A percentile compares a stretch with the other conserved stretches of the same genome.
phyloP scores from a whole-genome alignment of 2,797 vertebrate genomes.

The Sebastes diploproa region DNA sequence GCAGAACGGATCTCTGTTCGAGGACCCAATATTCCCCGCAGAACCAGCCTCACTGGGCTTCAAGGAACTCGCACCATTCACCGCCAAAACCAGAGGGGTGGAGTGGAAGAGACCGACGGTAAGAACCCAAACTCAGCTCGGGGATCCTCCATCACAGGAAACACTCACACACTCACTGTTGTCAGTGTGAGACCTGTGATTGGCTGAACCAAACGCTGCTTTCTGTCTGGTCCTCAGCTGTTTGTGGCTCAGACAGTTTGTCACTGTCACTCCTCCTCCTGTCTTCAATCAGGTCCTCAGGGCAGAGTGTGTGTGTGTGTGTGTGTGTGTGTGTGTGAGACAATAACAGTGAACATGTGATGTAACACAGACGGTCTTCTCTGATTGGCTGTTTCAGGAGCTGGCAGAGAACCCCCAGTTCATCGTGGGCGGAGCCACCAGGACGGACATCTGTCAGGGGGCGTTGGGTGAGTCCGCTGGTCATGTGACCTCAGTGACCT shows the following conservation, averaged over 20 bases:
- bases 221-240: not conserved
- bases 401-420: constrained; percentile 85
- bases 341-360: not conserved
- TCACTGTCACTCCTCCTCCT: no score
- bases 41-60: constrained; percentile 85
- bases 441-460: constrained; percentile 92
- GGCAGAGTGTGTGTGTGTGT: not conserved
- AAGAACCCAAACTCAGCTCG: constrained; percentile 37
- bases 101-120: constrained; percentile 88
- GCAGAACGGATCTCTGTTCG: constrained; percentile 82
- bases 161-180: not conserved
- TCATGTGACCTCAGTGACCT: not conserved
- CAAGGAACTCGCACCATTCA: constrained; percentile 87
- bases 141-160: not conserved
- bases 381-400: constrained; percentile 80
- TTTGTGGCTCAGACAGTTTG: no score
- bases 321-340: not conserved
- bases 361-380: not conserved
- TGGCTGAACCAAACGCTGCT: not conserved
- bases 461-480: constrained; percentile 85
- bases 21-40: constrained; percentile 87
- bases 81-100: constrained; percentile 83
- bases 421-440: constrained; percentile 85
- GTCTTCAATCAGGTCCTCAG: no score
- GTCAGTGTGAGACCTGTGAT: not conserved